A percentile compares a stretch with the other conserved stretches of the same genome.
These are phyloP conservation scores for Syngnathus typhle DNA, from an alignment of 2,113 vertebrate species.

Conservation along the genomic window DNA sequence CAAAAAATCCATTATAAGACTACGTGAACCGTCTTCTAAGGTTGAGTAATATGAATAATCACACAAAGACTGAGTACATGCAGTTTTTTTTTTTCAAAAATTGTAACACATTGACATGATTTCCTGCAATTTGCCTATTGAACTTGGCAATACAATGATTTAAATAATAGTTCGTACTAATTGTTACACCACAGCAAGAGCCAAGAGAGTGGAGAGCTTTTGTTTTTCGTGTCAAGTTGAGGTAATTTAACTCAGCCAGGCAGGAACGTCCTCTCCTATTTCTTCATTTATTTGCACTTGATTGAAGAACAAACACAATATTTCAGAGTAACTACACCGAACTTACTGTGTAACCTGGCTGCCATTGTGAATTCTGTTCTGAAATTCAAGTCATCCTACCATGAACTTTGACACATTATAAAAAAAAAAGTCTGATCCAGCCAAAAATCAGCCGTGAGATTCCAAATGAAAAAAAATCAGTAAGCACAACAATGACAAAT, in stretches of 20 bases:
- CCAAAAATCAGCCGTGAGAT: constrained; percentile 40
- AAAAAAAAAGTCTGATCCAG: constrained; percentile 43
- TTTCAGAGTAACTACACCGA: not conserved
- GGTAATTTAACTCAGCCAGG: constrained; percentile 1
- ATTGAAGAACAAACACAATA: constrained; percentile 12
- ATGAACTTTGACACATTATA: constrained; percentile 24
- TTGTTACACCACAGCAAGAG: not conserved
- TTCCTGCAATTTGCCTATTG: constrained; percentile 3
- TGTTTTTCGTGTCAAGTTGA: constrained; percentile 13
- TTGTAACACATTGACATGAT: not conserved
- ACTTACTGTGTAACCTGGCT: constrained; percentile 15
- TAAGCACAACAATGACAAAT: not conserved
- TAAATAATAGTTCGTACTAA: not conserved
- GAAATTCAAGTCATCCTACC: constrained; percentile 47
- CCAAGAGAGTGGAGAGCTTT: constrained; percentile 7
- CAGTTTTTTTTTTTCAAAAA: not conserved
- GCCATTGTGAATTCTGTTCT: constrained; percentile 44
- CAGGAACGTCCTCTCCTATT: not conserved
- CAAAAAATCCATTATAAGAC: not conserved
- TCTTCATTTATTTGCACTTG: constrained; percentile 1
- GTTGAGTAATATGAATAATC: not conserved
- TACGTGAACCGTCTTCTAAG: not conserved
- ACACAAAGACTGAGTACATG: not conserved
- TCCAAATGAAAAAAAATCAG: constrained; percentile 36
- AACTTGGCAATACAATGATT: not conserved